Evolutionary conservation across 1,140 invertebrate genomes (phyloP).

Genomic region (Amyelois transitella): DNA sequence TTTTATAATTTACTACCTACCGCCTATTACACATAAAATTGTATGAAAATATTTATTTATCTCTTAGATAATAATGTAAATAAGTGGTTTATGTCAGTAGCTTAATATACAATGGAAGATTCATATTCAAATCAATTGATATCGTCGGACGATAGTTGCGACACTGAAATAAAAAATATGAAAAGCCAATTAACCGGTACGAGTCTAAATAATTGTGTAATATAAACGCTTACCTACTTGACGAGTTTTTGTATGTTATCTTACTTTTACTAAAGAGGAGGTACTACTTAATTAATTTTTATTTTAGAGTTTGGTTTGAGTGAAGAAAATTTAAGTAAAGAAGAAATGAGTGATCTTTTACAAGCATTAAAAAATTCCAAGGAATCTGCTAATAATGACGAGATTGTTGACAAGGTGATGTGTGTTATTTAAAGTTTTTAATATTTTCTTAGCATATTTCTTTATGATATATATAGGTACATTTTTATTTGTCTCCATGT

Average conservation of each 20-base stretch:
- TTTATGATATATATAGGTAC: too few species aligned
- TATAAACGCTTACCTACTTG: too few species aligned
- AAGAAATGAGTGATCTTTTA: conserved; percentile 66
- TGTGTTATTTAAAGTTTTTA: background rate
- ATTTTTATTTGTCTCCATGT: too few species aligned
- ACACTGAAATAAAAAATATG: conserved; percentile 43
- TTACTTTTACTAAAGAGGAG: too few species aligned
- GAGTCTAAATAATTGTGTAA: too few species aligned
- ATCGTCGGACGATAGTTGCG: conserved; percentile 46
- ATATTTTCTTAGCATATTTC: too few species aligned
- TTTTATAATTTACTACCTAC: too few species aligned
- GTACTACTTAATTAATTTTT: too few species aligned
- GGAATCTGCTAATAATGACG: conserved; percentile 46
- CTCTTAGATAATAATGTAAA: background rate
- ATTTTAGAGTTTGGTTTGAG: conserved; percentile 60
- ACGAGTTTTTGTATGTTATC: too few species aligned
- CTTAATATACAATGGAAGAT: background rate
- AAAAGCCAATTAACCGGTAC: conserved; percentile 44
- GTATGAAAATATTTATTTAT: background rate
- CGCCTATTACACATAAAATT: too few species aligned
- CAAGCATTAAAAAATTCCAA: conserved; percentile 65
- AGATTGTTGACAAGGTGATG: conserved; percentile 35
- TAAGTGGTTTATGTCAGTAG: too few species aligned
- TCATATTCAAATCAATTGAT: conserved; percentile 10
- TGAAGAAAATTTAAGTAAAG: conserved; percentile 62